Evolutionary conservation across 2,113 vertebrate species (phyloP).

Genomic region (Nycticryphes semicollaris): DNA sequence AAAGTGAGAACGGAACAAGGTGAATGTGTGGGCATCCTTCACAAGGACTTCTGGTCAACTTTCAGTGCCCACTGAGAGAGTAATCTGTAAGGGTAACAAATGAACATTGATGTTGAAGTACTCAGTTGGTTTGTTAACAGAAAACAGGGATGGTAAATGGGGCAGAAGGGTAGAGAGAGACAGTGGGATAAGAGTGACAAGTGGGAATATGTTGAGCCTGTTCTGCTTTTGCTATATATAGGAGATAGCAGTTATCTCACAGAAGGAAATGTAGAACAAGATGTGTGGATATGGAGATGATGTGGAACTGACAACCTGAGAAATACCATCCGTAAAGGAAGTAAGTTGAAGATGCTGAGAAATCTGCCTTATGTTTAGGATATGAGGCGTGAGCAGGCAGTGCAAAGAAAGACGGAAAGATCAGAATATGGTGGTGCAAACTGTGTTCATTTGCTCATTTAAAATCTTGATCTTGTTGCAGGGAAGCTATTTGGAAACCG

Average conservation of each 20-base stretch:
- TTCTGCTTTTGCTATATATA: conserved; percentile 57
- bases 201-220: conserved; percentile 42
- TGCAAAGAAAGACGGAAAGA: background rate
- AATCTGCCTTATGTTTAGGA: conserved; percentile 41
- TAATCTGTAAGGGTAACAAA: background rate
- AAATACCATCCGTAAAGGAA: conserved; percentile 42
- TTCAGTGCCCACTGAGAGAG: background rate
- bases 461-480: background rate
- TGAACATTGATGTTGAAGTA: background rate
- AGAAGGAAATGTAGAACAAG: conserved; percentile 65
- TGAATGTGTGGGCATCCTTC: background rate
- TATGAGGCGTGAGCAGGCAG: background rate
- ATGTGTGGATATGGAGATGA: conserved; percentile 51
- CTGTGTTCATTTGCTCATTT: background rate
- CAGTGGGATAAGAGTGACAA: conserved; percentile 41
- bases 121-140: conserved; percentile 8
- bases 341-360: background rate
- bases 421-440: background rate
- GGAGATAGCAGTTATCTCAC: conserved; percentile 26
- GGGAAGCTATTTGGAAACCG: background rate
- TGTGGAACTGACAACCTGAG: conserved; percentile 59
- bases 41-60: background rate
- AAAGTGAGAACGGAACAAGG: background rate
- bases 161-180: conserved; percentile 22
- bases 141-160: conserved; percentile 34